Evolutionary conservation across 2,113 vertebrate species (phyloP), one percentile per base, ranked within the genome.

Genomic region (Callaeas wilsoni): DNA sequence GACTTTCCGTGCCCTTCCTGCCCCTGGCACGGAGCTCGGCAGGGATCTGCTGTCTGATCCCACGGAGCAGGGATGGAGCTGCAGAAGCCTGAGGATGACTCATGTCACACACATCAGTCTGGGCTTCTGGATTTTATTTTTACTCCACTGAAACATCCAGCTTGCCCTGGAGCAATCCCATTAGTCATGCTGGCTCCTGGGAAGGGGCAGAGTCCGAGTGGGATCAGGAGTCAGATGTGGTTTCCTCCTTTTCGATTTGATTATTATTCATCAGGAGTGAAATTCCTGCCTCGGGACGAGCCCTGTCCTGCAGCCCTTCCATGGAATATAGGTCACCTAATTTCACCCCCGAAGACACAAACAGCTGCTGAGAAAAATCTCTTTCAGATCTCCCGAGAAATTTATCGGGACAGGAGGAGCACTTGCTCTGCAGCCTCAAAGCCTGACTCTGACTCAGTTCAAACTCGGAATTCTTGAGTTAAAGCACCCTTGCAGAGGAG

Each of bases 91-190:
- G 26, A 39, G 62, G 56, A 42, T 97, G 94, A 97, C 88, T 97
- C 97, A 96, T 1, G 19, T 68, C 95, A 80, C 87, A 70, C 78
- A 8, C 55, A 85, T 33, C 71, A 57, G 57, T 67, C 88, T 69
- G 86, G 63, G 70, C 93, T 96, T 89, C 90, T 94, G 80, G 32
- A 25, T 93, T 96, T 95, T 95, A 90, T 94, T 94, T 96, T 94
- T 77, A 57, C 60, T 96, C 55, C 91, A 63, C 76, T 64, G 29
- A 77, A 95, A 75, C 57, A 73, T 59, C 81, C 94, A 47, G 85
- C 94, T 97, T 65, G 94, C 95, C 95, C 94, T 5, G 47, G 73
- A 91, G 89, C 85, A 67, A 69, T 85, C 32, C 63, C 90, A 75
- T 97, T 94, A 96, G 95, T 97, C 96, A 96, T 53, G 47, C 71